Evolutionary conservation across 2,113 vertebrate genomes (phyloP).

Genomic region (Salminus brasiliensis): DNA sequence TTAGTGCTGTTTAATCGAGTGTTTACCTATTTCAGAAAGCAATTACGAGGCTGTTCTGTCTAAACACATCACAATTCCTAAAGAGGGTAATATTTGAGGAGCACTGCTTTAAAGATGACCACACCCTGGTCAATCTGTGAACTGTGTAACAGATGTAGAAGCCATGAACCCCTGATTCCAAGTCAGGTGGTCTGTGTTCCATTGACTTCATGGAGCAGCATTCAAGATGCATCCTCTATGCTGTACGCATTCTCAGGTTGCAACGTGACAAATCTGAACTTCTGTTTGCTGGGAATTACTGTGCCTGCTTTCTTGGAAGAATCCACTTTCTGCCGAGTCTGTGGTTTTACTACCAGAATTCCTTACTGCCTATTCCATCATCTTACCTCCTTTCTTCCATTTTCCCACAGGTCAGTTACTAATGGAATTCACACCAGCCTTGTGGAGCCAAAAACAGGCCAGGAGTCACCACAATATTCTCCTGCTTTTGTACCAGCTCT

Average conservation of each 20-base stretch:
- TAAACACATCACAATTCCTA: neutral
- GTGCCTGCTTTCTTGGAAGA: neutral
- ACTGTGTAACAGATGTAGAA: neutral
- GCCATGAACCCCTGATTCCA: neutral
- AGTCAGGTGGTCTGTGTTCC: neutral
- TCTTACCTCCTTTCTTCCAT: constrained; percentile 3
- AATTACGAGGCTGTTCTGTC: neutral
- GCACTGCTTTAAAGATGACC: neutral
- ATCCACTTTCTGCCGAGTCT: neutral
- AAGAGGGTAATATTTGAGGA: neutral
- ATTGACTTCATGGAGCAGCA: neutral
- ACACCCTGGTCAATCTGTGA: neutral
- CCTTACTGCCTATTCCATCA: neutral
- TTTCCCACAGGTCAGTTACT: neutral
- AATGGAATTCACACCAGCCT: neutral
- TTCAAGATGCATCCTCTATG: neutral
- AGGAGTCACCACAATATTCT: neutral
- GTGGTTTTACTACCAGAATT: neutral
- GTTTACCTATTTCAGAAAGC: neutral
- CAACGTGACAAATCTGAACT: neutral
- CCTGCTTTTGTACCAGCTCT: neutral
- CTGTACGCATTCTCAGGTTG: neutral
- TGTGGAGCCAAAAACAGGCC: neutral
- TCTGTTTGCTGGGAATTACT: neutral
- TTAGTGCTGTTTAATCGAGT: constrained; percentile 12